Evolutionary conservation across 2,888 invertebrate genomes (phyloP).

Genomic region (Unio delphinus): DNA sequence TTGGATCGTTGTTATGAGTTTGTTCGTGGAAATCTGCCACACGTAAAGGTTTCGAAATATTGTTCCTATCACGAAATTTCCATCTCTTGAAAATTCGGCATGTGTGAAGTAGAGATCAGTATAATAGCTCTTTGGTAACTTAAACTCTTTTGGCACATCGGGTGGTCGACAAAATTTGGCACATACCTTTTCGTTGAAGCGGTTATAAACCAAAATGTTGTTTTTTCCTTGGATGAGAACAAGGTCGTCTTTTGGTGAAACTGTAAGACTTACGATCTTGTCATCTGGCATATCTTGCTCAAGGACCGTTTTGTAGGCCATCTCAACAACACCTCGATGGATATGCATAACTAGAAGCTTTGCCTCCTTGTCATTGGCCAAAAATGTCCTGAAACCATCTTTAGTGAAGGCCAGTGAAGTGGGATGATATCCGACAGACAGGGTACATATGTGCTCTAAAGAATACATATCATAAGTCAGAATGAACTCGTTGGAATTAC

Average conservation of each 20-base stretch:
- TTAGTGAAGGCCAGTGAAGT: constrained; percentile 52
- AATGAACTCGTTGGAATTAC: constrained; percentile 61
- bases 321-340: constrained; percentile 56
- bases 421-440: constrained; percentile 55
- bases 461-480: constrained; percentile 60
- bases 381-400: constrained; percentile 57
- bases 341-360: constrained; percentile 61
- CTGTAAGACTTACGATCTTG: constrained; percentile 35
- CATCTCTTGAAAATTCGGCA: constrained; percentile 64
- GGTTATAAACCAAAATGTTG: constrained; percentile 61
- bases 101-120: constrained; percentile 56
- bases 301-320: constrained; percentile 61
- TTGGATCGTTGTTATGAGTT: constrained; percentile 56
- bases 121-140: constrained; percentile 61
- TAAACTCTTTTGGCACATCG: constrained; percentile 65
- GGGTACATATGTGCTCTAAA: constrained; percentile 53
- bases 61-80: constrained; percentile 61
- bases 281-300: constrained; percentile 50
- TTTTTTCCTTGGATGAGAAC: constrained; percentile 51
- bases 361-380: constrained; percentile 53
- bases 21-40: constrained; percentile 58
- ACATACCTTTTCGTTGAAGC: constrained; percentile 52
- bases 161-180: constrained; percentile 57
- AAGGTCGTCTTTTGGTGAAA: constrained; percentile 53
- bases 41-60: constrained; percentile 69